Evolutionary conservation across 2,888 invertebrate genomes (phyloP), one percentile per base, ranked within the genome.

Genomic region (Aromia moschata): DNA sequence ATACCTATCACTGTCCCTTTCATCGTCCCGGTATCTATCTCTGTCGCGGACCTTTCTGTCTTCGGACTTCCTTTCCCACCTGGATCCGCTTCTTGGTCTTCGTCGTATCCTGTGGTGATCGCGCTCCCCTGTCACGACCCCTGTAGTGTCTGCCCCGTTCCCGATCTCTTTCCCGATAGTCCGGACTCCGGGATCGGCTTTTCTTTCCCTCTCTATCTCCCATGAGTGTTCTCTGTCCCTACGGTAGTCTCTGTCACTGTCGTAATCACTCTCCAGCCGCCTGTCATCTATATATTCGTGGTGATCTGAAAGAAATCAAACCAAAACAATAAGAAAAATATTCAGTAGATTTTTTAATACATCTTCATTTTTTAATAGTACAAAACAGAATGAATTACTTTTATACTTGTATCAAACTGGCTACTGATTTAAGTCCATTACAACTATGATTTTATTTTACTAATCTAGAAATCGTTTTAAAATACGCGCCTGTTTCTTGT

Each of bases 1-100:
- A 70, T 79, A 80, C 79, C 79, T 79, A 75, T 81, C 80, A 75
- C 80, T 81, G 71, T 80, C 79, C 71, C 76, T 77, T 72, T 80
- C 80, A 70, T 80, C 77, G 61, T 80, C 79, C 64, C 77, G 74
- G 67, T 80, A 78, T 70, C 67, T 72, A 59, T 81, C 80, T 62
- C 79, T 74, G 67, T 80, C 79, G 58, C 78, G 73, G 43, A 62
- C 63, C 67, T 78, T 76, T 66, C 74, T 67, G 56, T 77, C 76
- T 64, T 77, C 74, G 17, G 77, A 76, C 60, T 79, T 77, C 62
- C 80, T 65, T 62, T 80, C 79, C 80, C 79, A 80, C 56, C 80
- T 65, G 18, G 78, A 77, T 56, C 75, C 73, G 68, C 80, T 74
- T 62, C 78, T 70, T 25, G 79, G 77, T 69, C 77, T 70, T 53